A percentile compares a stretch with the other conserved stretches of the same genome.
These are phyloP conservation scores for Caenorhabditis doughertyi DNA, from an alignment of 2,888 invertebrate species.

Conservation along the genomic window DNA sequence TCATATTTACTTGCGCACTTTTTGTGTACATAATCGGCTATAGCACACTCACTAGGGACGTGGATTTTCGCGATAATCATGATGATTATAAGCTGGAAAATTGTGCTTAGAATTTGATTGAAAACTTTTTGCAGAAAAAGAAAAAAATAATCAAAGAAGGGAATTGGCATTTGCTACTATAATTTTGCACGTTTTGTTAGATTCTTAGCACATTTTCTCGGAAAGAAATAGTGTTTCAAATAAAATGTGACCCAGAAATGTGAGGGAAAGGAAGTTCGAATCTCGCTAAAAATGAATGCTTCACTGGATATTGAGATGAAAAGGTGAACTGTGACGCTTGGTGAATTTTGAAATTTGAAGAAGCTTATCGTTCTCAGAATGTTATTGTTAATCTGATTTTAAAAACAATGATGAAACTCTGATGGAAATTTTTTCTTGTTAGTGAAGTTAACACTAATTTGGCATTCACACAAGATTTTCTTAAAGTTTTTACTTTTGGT, in stretches of 20 bases:
- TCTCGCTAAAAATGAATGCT: neutral
- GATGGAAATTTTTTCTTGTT: too few species aligned
- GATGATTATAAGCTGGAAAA: conserved; percentile 27
- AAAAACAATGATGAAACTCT: too few species aligned
- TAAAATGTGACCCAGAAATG: neutral
- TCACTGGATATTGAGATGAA: neutral
- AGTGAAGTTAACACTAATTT: too few species aligned
- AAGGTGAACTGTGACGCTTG: neutral
- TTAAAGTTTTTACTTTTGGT: too few species aligned
- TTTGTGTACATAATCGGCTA: too few species aligned
- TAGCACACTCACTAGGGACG: neutral
- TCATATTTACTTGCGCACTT: neutral
- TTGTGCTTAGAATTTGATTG: conserved; percentile 1
- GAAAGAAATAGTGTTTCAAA: neutral
- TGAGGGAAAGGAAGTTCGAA: neutral
- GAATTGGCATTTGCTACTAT: conserved; percentile 1
- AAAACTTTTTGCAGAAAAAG: conserved; percentile 3
- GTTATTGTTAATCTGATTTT: too few species aligned
- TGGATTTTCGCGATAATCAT: conserved; percentile 33
- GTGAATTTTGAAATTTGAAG: neutral
- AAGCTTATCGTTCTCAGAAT: too few species aligned
- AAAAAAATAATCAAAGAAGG: conserved; percentile 24
- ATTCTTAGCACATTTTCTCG: conserved; percentile 6
- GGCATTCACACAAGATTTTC: too few species aligned
- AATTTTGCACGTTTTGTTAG: conserved; percentile 32